phyloP scores from a whole-genome alignment of 2,113 vertebrate genomes.

The Malurus alboscapulatus region DNA sequence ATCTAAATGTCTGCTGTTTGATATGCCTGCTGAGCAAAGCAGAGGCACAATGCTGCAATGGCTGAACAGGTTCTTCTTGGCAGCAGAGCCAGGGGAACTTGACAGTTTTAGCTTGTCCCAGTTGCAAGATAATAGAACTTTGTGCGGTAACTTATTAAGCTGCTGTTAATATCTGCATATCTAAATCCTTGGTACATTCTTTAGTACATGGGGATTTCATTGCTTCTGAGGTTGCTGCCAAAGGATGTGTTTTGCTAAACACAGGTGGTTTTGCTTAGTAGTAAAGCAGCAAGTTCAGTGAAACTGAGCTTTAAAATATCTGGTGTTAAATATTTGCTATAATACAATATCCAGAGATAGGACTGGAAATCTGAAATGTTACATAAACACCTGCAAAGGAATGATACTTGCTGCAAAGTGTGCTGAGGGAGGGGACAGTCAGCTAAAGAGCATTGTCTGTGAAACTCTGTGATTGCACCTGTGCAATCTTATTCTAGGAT shows the following conservation, averaged over 20 bases:
- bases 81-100: background rate
- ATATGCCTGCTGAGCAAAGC: background rate
- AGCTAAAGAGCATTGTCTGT: background rate
- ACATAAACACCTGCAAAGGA: background rate
- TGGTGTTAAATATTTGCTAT: background rate
- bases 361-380: background rate
- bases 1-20: background rate
- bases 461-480: background rate
- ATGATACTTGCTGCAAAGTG: background rate
- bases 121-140: background rate
- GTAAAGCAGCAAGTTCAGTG: background rate
- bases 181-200: background rate
- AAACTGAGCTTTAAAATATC: background rate
- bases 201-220: background rate
- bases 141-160: background rate
- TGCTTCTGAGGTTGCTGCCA: background rate
- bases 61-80: conserved; percentile 13
- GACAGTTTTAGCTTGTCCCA: background rate
- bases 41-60: background rate
- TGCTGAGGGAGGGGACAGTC: background rate
- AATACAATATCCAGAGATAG: background rate
- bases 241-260: background rate
- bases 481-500: background rate
- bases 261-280: background rate
- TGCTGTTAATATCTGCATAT: background rate